These are phyloP conservation scores for Brenthis ino DNA, from an alignment of 2,888 invertebrate genomes.

Conservation along the genomic window DNA sequence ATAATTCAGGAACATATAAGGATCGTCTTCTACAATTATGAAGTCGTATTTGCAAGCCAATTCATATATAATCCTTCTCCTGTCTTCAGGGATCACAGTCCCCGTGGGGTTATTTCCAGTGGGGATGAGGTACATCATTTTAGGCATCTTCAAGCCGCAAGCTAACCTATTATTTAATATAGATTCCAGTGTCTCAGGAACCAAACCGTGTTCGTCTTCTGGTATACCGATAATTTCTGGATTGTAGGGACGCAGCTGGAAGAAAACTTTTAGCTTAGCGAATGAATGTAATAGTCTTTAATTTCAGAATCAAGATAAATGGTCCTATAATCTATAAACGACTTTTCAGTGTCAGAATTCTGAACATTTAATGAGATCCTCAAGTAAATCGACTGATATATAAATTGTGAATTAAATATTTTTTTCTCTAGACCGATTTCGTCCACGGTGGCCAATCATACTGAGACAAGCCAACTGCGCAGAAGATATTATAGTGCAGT, in stretches of 20 bases:
- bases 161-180: conserved; percentile 73
- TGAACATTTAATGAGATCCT: too few species aligned
- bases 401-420: too few species aligned
- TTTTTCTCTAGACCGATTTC: too few species aligned
- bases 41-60: conserved; percentile 89
- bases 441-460: too few species aligned
- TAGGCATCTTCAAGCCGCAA: conserved; percentile 84
- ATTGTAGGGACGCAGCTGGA: conserved; percentile 86
- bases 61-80: conserved; percentile 87
- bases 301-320: too few species aligned
- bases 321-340: too few species aligned
- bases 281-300: background rate
- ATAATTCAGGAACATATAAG: conserved; percentile 90
- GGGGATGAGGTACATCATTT: conserved; percentile 87
- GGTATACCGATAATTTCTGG: conserved; percentile 85
- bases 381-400: too few species aligned
- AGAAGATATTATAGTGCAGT: too few species aligned
- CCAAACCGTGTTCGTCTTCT: conserved; percentile 86
- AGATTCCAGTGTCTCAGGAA: conserved; percentile 82
- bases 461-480: too few species aligned
- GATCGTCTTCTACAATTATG: conserved; percentile 91
- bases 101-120: conserved; percentile 91
- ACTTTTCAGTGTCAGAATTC: too few species aligned
- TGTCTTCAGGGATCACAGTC: conserved; percentile 83
- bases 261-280: background rate